These are phyloP conservation scores for Galbula dea DNA, from an alignment of 2,113 vertebrate genomes.

Conservation along the genomic window DNA sequence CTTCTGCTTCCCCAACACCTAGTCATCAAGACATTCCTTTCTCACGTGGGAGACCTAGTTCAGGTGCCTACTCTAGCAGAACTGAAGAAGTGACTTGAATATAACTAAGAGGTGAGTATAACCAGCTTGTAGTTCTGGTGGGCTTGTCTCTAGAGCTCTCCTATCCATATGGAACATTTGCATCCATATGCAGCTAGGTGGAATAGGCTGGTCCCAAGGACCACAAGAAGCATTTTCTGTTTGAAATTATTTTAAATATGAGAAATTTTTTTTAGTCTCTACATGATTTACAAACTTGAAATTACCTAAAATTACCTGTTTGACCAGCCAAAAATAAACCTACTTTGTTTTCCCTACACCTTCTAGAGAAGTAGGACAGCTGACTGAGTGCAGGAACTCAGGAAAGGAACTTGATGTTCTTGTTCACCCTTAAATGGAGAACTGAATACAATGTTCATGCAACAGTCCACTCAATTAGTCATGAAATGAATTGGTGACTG, in stretches of 20 bases:
- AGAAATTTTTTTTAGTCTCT: background rate
- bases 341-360: background rate
- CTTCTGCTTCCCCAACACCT: background rate
- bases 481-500: background rate
- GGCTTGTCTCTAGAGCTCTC: background rate
- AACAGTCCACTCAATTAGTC: constrained; percentile 52
- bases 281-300: background rate
- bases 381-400: background rate
- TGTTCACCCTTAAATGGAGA: constrained; percentile 38
- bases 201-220: background rate
- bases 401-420: constrained; percentile 50
- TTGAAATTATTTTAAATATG: background rate
- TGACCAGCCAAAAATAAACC: background rate
- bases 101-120: background rate
- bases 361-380: background rate
- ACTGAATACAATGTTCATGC: constrained; percentile 47
- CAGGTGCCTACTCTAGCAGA: background rate
- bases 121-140: background rate
- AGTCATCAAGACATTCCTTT: background rate
- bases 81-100: background rate
- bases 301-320: background rate
- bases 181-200: background rate
- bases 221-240: background rate
- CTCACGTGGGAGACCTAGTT: background rate
- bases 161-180: background rate